These are phyloP conservation scores for mouse (Mus musculus) DNA, from an alignment of 2,113 vertebrate genomes.

Conservation along the genomic window DNA sequence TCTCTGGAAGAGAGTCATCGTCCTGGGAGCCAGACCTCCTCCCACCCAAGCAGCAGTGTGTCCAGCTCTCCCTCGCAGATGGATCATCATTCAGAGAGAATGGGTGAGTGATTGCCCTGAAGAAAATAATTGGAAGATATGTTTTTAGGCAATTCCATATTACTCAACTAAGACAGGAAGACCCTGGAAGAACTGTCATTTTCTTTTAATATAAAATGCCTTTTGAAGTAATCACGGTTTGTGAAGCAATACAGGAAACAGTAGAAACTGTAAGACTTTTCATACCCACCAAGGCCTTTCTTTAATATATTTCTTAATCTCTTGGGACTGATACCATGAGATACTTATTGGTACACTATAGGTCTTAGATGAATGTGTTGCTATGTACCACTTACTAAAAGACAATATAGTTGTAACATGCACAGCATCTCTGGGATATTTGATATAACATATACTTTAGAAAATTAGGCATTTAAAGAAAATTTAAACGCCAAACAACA, in stretches of 20 bases:
- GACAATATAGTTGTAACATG: not conserved
- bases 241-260: not conserved
- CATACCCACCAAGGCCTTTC: not conserved
- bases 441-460: not conserved
- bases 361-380: not conserved
- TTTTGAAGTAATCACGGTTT: not conserved
- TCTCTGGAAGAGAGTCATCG: conserved; percentile 91
- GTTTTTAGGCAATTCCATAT: conserved; percentile 1
- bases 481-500: not conserved
- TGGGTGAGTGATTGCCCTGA: conserved; percentile 86
- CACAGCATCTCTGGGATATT: not conserved
- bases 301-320: not conserved
- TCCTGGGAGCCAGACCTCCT: conserved; percentile 91
- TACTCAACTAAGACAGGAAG: not conserved
- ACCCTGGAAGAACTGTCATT: not conserved
- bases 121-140: not conserved
- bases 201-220: not conserved
- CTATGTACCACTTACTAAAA: not conserved
- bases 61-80: conserved; percentile 92
- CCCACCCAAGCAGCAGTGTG: conserved; percentile 93
- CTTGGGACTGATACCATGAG: not conserved
- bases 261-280: not conserved
- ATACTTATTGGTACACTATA: not conserved
- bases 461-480: not conserved
- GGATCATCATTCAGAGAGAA: conserved; percentile 90